A percentile compares a stretch with the other conserved stretches of the same genome.
Evolutionary conservation across 1,140 invertebrate species (phyloP).

Genomic region (Mycetomoellerius zeteki): DNA sequence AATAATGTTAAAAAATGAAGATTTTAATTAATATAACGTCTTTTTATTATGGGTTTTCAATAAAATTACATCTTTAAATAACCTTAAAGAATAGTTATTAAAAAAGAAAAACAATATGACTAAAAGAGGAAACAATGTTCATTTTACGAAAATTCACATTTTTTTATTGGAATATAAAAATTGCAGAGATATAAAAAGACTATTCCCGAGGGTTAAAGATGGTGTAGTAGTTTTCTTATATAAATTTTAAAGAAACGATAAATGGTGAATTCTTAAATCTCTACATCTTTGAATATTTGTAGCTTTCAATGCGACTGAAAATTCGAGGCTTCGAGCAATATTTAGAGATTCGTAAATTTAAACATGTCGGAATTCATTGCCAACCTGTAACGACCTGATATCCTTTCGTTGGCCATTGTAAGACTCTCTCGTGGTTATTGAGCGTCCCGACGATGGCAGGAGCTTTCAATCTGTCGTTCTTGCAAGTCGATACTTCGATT

Average conservation of each 20-base stretch:
- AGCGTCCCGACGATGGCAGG: constrained; percentile 39
- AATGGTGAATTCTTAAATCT: neutral
- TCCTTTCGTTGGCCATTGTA: constrained; percentile 83
- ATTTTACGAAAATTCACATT: no score
- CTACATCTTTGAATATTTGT: neutral
- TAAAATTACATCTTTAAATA: no score
- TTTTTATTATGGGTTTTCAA: no score
- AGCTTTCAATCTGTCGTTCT: constrained; percentile 43
- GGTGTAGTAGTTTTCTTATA: neutral
- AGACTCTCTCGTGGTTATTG: constrained; percentile 46
- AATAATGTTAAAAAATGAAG: no score
- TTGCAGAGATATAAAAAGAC: no score
- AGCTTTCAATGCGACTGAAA: neutral
- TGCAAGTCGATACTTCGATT: constrained; percentile 44
- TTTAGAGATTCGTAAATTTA: neutral
- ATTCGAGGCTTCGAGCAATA: neutral
- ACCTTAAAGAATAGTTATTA: no score
- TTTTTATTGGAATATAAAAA: no score
- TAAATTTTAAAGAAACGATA: neutral
- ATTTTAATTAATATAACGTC: no score
- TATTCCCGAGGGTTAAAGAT: no score
- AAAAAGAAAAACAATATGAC: no score
- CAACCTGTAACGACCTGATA: constrained; percentile 78
- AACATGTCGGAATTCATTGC: constrained; percentile 36
- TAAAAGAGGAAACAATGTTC: no score